These are phyloP conservation scores for Molossus alvarezi DNA, from an alignment of 2,797 vertebrate genomes.

Conservation along the genomic window DNA sequence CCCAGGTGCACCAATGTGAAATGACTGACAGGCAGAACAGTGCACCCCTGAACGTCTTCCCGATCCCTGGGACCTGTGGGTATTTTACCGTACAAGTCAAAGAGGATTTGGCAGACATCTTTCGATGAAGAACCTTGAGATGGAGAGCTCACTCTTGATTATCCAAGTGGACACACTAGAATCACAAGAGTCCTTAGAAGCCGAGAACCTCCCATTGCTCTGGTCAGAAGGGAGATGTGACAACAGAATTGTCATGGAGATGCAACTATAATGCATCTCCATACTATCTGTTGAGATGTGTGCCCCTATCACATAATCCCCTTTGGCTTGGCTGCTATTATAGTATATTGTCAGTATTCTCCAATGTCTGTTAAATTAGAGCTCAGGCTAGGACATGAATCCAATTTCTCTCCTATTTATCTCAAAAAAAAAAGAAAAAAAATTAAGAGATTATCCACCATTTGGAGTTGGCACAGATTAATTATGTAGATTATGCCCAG, in stretches of 20 bases:
- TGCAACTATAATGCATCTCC: not conserved
- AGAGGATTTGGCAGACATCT: not conserved
- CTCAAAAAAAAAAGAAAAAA: constrained; percentile 79
- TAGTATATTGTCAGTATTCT: constrained; percentile 67
- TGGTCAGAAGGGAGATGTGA: not conserved
- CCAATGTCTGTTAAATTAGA: constrained; percentile 57
- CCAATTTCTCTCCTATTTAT: constrained; percentile 84
- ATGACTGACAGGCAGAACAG: not conserved
- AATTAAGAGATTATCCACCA: constrained; percentile 81
- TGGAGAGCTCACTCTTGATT: no score
- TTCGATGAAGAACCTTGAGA: not conserved
- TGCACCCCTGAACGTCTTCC: no score
- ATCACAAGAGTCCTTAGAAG: not conserved
- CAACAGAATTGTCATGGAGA: not conserved
- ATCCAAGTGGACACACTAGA: not conserved
- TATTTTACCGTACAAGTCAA: not conserved
- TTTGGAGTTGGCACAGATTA: constrained; percentile 80
- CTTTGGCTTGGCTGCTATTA: not conserved
- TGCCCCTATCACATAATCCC: not conserved
- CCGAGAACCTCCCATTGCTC: not conserved
- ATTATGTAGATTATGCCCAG: constrained; percentile 84
- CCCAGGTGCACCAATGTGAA: fast-evolving
- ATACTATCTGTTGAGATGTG: not conserved
- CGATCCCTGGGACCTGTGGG: no score
- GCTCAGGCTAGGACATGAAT: constrained; percentile 80